Evolutionary conservation across 1,140 invertebrate species (phyloP), one percentile per base, ranked within the genome.

Genomic region (Solenopsis invicta): DNA sequence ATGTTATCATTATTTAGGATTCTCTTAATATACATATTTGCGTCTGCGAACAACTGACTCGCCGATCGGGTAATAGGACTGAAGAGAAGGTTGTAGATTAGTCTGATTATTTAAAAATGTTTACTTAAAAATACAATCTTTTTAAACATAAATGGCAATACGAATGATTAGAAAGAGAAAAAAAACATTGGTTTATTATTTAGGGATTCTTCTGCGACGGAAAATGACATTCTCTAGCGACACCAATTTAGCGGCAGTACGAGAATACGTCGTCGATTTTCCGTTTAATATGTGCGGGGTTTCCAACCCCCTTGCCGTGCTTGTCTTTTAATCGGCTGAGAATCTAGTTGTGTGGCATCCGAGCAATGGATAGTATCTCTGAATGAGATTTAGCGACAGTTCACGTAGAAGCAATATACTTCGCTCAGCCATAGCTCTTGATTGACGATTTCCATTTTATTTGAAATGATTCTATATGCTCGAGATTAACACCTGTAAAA

Each of bases 401-500:
- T 87, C 76, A 80, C 77, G 52, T 13, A 85, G 24, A 13, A 16
- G 81, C 34, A 48, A 56, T 86, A 71, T 54, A 16, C 12, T n/a
- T 37, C 24, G 87, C 95, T 97, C 97, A 97, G 94, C 97, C 96
- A 77, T 97, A 96, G 86, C 96, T 96, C 94, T 96, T 97, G 88
- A 95, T 95, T 5, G 96, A 96, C 91, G 95, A 96, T 94, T 96
- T 97, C 97, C 97, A 97, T 93, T 97, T 97, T 50, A 95, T 95
- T 90, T 97, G 96, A 94, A 97, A 97, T 50, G 95, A 94, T 88
- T 96, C 96, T 84, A 97, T 96, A 71, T 96, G 96, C 92, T 97
- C 97, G 50, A 97, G 94, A 89, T 96, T 96, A 37, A 97, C 96
- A 87, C 97, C 97, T 97, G 86, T 18, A 89, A 92, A 67, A 67